A percentile compares a stretch with the other conserved stretches of the same genome.
phyloP scores from a whole-genome alignment of 1,140 invertebrate genomes.

The Steinernema khuongi region DNA sequence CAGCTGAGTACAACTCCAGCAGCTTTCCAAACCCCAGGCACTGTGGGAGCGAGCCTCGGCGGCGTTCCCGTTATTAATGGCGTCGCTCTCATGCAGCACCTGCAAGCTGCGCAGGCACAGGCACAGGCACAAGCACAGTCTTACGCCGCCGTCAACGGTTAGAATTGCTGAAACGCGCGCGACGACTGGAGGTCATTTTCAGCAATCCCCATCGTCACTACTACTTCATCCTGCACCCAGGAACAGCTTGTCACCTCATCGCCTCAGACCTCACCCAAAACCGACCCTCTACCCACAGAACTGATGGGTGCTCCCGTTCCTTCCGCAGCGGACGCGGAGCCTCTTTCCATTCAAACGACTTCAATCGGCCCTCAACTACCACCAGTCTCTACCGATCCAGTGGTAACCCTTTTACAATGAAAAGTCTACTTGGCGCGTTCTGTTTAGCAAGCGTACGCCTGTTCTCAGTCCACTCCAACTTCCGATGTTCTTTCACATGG shows the following conservation, averaged over 20 bases:
- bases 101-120: constrained; percentile 26
- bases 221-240: not conserved
- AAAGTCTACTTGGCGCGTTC: too few relatives aligned
- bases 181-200: constrained; percentile 12
- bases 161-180: not conserved
- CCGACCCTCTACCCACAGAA: not conserved
- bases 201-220: not conserved
- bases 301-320: not conserved
- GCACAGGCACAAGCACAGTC: constrained; percentile 20
- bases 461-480: not conserved
- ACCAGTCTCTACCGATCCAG: not conserved
- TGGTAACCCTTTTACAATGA: not conserved
- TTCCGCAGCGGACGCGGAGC: not conserved
- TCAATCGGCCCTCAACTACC: constrained; percentile 21
- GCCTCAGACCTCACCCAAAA: not conserved
- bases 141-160: not conserved
- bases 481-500: not conserved
- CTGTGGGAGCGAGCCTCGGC: constrained; percentile 12
- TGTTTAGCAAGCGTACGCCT: not conserved
- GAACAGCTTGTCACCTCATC: not conserved
- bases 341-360: constrained; percentile 7
- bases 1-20: constrained; percentile 20
- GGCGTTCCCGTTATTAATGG: constrained; percentile 18
- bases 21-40: constrained; percentile 19
- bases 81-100: constrained; percentile 23